Percentiles rank a stretch among this genome's conserved stretches.
Evolutionary conservation across 2,797 vertebrate genomes (phyloP).

Genomic region (Botia almorhae): DNA sequence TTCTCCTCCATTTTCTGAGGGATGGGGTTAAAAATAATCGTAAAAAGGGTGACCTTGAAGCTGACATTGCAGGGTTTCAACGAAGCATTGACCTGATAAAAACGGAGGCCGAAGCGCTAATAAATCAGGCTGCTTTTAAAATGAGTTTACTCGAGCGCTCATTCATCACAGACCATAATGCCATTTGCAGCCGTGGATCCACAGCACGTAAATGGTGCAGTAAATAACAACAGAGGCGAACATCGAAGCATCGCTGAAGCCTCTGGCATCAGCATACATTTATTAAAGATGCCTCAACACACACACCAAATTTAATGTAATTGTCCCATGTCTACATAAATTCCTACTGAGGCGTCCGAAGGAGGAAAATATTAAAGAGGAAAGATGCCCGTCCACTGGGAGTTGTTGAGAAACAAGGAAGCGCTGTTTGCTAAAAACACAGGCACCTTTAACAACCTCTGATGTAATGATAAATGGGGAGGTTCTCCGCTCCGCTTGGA

Average conservation of each 20-base stretch:
- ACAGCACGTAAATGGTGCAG: slow-evolving; percentile 94
- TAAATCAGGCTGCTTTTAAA: slow-evolving; percentile 99
- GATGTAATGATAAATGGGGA: slow-evolving; percentile 71
- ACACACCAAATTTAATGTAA: slow-evolving; percentile 80
- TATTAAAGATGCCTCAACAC: slow-evolving; percentile 88
- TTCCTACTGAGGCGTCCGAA: slow-evolving; percentile 77
- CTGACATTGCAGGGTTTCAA: slow-evolving; percentile 99
- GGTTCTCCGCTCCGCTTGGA: slow-evolving; percentile 73
- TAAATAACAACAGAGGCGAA: slow-evolving; percentile 98
- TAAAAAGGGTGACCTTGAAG: slow-evolving; percentile 94
- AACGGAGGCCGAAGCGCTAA: slow-evolving; percentile 95
- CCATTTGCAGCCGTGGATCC: slow-evolving; percentile 95
- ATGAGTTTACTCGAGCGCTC: slow-evolving; percentile 99
- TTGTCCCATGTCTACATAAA: slow-evolving; percentile 81
- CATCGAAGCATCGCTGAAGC: slow-evolving; percentile 88
- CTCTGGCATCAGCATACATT: slow-evolving; percentile 92
- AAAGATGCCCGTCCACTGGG: slow-evolving; percentile 72
- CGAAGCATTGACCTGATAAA: slow-evolving; percentile 99
- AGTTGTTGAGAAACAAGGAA: slow-evolving; percentile 75
- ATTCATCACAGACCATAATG: slow-evolving; percentile 99
- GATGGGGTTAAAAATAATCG: slow-evolving; percentile 72
- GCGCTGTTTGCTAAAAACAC: slow-evolving; percentile 73
- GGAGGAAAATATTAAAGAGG: slow-evolving; percentile 62
- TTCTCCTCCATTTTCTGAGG: slow-evolving; percentile 69
- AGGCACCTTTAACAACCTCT: slow-evolving; percentile 61